Conservation (phyloP, 2,797 vertebrate species). For the Hypotaenidia philippensis region DNA sequence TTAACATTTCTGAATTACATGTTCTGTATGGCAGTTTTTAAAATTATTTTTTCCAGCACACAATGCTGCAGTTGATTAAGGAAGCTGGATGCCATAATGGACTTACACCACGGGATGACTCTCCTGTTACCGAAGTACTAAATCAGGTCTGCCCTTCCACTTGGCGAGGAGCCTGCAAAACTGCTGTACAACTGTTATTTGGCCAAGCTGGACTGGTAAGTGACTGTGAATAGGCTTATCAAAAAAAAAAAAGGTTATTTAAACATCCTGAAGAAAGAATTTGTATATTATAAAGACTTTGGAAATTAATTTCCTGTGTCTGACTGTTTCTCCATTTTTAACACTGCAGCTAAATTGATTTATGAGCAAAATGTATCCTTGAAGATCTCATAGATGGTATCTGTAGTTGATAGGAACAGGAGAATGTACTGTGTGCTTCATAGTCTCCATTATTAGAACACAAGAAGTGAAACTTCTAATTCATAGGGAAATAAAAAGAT, state of each 20-base stretch:
- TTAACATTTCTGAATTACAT: accelerated
- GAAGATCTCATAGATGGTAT: background rate
- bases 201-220: constrained; percentile 98
- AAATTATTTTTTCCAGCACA: constrained; percentile 82
- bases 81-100: constrained; percentile 94
- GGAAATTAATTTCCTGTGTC: background rate
- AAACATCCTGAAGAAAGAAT: background rate
- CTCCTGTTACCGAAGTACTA: constrained; percentile 94
- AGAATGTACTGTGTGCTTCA: background rate
- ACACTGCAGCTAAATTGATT: background rate
- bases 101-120: constrained; percentile 89
- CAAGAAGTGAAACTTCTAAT: background rate
- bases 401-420: background rate
- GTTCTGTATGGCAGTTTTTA: background rate
- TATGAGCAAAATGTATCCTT: background rate
- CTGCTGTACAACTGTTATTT: constrained; percentile 96
- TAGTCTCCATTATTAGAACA: accelerated
- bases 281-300: background rate
- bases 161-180: constrained; percentile 98
- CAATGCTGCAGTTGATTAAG: constrained; percentile 95
- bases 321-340: background rate
- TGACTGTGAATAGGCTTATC: background rate
- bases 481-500: background rate
- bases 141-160: constrained; percentile 98
- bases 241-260: background rate